Evolutionary conservation across 2,888 invertebrate genomes (phyloP), one percentile per base, ranked within the genome.

Genomic region (Chrysolina oricalcia): DNA sequence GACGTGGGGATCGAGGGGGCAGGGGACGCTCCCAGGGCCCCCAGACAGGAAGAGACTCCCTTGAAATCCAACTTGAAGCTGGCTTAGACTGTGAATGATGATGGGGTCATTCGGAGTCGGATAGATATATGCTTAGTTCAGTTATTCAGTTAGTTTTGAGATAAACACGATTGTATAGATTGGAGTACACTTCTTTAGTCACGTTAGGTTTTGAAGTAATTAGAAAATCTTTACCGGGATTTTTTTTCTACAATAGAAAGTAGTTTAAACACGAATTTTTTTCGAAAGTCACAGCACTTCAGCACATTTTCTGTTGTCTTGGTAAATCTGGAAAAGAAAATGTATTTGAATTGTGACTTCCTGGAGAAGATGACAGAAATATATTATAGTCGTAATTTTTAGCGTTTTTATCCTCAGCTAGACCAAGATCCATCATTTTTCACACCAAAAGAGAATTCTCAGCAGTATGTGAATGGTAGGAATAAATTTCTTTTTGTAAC

Each of bases 21-120:
- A 90, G 90, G 89, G 90, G 91, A 91, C 88, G 89, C 90, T 89
- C 89, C 91, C 89, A 90, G 88, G 88, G 91, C 91, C 91, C 90
- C 91, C 90, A 90, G 90, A 90, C 87, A 90, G 87, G 87, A 94
- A 91, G 93, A 93, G 89, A 92, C 92, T 90, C 93, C 93, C 91
- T 94, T 95, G 94, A 94, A 95, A 93, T 93, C 95, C 94, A 93
- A 94, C 93, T 93, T 93, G 93, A 92, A 90, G 93, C 92, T 80
- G 81, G 78, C 64, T 75, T 72, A 81, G 74, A 83, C 84, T 78
- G 69, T 63, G 69, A 40, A 50, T 56, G 65, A 82, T 73, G 66
- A 62, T 59, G 72, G 62, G 80, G 78, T 81, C 81, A 81, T 81
- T 63, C 64, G 68, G 63, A 41, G 17, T n/a, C 21, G 13, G 46